Conservation (phyloP, 2,888 invertebrate genomes). For the Lissocephala sabroskyi region DNA sequence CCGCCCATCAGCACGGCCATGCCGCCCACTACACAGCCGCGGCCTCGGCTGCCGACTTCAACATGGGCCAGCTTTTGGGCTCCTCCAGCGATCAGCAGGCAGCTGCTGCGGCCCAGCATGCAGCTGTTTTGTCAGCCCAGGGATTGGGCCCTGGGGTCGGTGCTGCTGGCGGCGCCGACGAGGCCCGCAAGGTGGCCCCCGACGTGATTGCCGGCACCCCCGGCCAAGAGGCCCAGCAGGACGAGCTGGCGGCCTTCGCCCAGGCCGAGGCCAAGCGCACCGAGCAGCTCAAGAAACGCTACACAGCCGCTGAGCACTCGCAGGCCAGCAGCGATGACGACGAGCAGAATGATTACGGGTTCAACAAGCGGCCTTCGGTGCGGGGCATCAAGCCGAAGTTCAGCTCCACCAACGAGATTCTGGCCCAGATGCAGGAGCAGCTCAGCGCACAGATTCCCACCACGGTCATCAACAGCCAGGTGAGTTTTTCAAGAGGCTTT, state of each 20-base stretch:
- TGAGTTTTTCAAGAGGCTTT: constrained; percentile 10
- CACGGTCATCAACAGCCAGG: constrained; percentile 52
- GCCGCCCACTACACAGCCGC: constrained; percentile 48
- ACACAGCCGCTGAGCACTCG: constrained; percentile 74
- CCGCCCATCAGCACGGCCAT: constrained; percentile 71
- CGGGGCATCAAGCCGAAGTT: constrained; percentile 91
- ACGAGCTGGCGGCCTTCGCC: constrained; percentile 88
- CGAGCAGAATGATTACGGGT: constrained; percentile 91
- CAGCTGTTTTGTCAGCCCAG: constrained; percentile 34
- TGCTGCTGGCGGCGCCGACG: constrained; percentile 76
- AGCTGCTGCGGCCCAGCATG: constrained; percentile 28
- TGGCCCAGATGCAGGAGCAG: constrained; percentile 86
- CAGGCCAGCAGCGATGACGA: constrained; percentile 76
- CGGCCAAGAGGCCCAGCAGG: constrained; percentile 77
- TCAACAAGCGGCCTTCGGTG: constrained; percentile 90
- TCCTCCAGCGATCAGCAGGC: constrained; percentile 28
- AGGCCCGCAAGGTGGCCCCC: constrained; percentile 77
- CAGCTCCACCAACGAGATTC: constrained; percentile 84
- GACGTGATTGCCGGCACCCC: constrained; percentile 81
- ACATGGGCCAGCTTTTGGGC: constrained; percentile 72
- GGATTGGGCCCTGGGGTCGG: constrained; percentile 26
- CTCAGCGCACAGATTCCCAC: constrained; percentile 70
- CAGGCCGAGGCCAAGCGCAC: constrained; percentile 88
- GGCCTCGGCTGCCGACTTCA: constrained; percentile 77
- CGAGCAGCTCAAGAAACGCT: constrained; percentile 85